These are phyloP conservation scores for Apodemia mormo DNA, from an alignment of 2,888 invertebrate species.

Conservation along the genomic window DNA sequence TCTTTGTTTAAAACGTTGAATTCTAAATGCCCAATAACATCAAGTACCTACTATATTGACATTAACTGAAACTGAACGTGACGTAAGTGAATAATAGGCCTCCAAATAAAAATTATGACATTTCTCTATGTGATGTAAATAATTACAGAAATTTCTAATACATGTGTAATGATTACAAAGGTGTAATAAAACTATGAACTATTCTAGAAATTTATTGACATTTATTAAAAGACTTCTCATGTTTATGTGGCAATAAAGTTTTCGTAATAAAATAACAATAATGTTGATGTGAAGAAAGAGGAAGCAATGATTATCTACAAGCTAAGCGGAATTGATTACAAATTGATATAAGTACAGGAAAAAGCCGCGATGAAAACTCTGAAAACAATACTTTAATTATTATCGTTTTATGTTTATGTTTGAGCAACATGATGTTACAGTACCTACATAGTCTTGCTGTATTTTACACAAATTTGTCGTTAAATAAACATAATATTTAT, in stretches of 20 bases:
- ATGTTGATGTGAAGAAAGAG: conserved; percentile 1
- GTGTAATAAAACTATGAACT: not conserved
- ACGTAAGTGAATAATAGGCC: not conserved
- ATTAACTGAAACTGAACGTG: not conserved
- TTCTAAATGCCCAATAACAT: not conserved
- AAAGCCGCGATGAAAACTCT: not conserved
- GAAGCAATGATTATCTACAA: conserved; percentile 6
- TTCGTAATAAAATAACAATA: conserved; percentile 1
- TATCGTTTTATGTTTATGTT: not conserved
- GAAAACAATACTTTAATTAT: conserved; percentile 11
- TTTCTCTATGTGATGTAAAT: not conserved
- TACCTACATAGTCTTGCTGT: not conserved
- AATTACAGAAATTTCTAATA: not conserved
- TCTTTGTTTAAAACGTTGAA: too few relatives aligned
- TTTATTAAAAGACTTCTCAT: not conserved
- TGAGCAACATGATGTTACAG: not conserved
- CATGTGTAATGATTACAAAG: not conserved
- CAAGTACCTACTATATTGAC: not conserved
- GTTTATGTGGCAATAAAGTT: not conserved
- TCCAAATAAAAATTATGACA: not conserved
- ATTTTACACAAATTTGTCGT: not conserved
- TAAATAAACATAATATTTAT: not conserved
- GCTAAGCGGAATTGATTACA: conserved; percentile 12
- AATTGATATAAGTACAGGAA: conserved; percentile 9
- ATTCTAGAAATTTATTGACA: not conserved